Evolutionary conservation across 2,888 invertebrate species (phyloP).

Genomic region (Thymelicus acteon): DNA sequence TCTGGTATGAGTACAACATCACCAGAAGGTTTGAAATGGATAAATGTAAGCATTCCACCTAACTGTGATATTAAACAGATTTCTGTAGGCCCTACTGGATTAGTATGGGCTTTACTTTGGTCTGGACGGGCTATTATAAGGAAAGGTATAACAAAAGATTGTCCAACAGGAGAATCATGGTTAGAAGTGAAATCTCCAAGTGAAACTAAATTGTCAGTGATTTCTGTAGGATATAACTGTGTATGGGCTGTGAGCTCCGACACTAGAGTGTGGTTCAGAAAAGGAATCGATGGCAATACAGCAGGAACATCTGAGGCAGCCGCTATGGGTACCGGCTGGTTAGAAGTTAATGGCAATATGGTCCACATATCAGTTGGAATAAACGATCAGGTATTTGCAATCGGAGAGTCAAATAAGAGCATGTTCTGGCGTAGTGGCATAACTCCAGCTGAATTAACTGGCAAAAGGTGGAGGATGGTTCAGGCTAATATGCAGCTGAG

Average conservation of each 20-base stretch:
- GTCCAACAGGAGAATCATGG: slow-evolving; percentile 90
- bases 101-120: slow-evolving; percentile 94
- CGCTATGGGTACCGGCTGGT: slow-evolving; percentile 93
- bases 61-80: slow-evolving; percentile 94
- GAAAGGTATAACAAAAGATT: slow-evolving; percentile 92
- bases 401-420: slow-evolving; percentile 92
- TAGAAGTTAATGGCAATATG: slow-evolving; percentile 95
- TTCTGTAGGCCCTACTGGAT: slow-evolving; percentile 93
- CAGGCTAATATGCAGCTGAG: slow-evolving; percentile 93
- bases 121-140: slow-evolving; percentile 93
- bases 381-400: slow-evolving; percentile 95
- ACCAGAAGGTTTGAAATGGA: slow-evolving; percentile 96
- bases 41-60: slow-evolving; percentile 89
- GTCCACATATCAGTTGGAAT: slow-evolving; percentile 92
- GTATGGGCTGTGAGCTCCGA: slow-evolving; percentile 93
- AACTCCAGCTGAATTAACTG: slow-evolving; percentile 90
- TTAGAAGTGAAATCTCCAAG: slow-evolving; percentile 90
- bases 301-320: slow-evolving; percentile 90
- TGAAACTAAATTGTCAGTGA: slow-evolving; percentile 88
- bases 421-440: slow-evolving; percentile 93
- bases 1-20: slow-evolving; percentile 91
- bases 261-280: slow-evolving; percentile 94
- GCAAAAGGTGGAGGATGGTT: slow-evolving; percentile 93
- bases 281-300: slow-evolving; percentile 88
- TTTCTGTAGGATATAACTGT: slow-evolving; percentile 92